These are phyloP conservation scores for Drosophila insularis DNA, from an alignment of 1,140 invertebrate genomes.

Conservation along the genomic window DNA sequence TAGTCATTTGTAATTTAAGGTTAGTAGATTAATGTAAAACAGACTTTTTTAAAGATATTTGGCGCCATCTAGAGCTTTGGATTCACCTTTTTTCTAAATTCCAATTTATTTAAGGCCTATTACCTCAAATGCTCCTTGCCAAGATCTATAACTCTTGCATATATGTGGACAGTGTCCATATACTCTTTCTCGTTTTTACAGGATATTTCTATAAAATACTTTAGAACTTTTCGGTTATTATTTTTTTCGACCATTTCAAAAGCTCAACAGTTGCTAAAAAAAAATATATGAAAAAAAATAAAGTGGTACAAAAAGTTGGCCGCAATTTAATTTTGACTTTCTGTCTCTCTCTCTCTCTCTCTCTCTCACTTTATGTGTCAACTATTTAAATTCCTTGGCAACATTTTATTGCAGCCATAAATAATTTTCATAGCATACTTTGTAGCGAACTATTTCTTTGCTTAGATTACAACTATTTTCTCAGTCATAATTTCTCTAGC, in stretches of 20 bases:
- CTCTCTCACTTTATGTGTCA: too few relatives aligned
- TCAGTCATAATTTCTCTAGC: background rate
- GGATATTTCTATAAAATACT: background rate
- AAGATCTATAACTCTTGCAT: too few relatives aligned
- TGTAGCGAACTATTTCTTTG: background rate
- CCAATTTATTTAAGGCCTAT: too few relatives aligned
- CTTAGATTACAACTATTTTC: background rate
- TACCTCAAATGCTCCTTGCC: too few relatives aligned
- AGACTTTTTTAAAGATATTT: too few relatives aligned
- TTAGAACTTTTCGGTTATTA: background rate
- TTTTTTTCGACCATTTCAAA: background rate
- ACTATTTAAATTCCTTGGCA: slow-evolving; percentile 1
- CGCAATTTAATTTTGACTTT: background rate
- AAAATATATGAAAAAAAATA: too few relatives aligned
- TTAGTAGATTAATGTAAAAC: background rate
- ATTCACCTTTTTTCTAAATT: too few relatives aligned
- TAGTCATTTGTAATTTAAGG: background rate
- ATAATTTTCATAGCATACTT: slow-evolving; percentile 3
- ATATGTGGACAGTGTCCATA: too few relatives aligned
- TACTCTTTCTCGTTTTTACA: background rate
- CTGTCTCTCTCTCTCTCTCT: background rate
- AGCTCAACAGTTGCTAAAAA: slow-evolving; percentile 3
- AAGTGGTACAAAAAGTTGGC: background rate
- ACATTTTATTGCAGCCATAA: background rate
- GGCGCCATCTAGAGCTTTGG: too few relatives aligned